Base-by-base conservation (phyloP, 2,113 vertebrate genomes). In the Hemichromis elongatus region DNA sequence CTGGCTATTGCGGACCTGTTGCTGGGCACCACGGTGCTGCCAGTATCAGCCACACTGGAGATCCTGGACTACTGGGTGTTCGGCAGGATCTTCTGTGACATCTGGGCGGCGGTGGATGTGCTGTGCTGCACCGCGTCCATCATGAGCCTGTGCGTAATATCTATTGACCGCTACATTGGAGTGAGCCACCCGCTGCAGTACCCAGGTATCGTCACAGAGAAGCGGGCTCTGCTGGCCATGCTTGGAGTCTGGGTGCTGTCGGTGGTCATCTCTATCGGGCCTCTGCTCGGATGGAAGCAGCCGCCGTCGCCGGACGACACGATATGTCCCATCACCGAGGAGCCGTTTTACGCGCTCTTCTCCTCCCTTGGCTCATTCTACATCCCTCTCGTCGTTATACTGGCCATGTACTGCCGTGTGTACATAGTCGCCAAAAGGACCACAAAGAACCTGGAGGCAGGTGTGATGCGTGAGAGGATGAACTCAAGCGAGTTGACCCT, bases 311-410 rank as follows among this genome's bases (percentile, higher is more conserved):
- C 96, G 4, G 97, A 99, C 11, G 97, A 98, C 81, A 96, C 94
- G 28, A 96, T 96, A 81, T 99, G 98, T 26, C 94, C 95, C 11
- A 99, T 99, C 93, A 99, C 98, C 0, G 98, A 98, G 92, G 98
- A 99, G 89, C 97, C 97, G 2, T 99, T 98, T 95, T 99, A 99
- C 9, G 98, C 97, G 61, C 97, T 99, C 80, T 99, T 99, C 93
- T 99, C 98, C 40, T 99, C 98, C 13, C 95, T 99, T 92, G 97
- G 97, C n/a, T 99, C 98, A 59, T 99, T 99, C 90, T 99, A 99
- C 91, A 99, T 99, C 90, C 98, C 98, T 0, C 90, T 99, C 3
- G 96, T 96, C 0, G 97, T 99, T 73, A 99, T 99, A 47, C 95
- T 99, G 6, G 97, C 96, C 83, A 99, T 99, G 98, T 99, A 99